These are phyloP conservation scores for Venustoraphidia nigricollis DNA, from an alignment of 2,888 invertebrate genomes.

Conservation along the genomic window DNA sequence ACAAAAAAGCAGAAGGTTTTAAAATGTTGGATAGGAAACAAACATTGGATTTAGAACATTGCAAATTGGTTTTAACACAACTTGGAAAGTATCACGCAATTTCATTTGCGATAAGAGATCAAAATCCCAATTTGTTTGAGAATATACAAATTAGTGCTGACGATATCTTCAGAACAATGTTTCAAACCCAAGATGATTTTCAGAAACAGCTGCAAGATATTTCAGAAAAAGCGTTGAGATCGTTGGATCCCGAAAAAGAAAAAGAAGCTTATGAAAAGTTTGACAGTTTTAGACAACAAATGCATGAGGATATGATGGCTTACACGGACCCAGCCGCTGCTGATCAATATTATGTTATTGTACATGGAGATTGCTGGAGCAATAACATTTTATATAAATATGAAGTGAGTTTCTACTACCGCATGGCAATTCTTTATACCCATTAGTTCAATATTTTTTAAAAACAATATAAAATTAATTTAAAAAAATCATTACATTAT, in stretches of 20 bases:
- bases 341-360: constrained; percentile 15
- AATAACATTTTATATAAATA: constrained; percentile 18
- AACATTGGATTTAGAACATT: too few relatives aligned
- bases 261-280: constrained; percentile 4
- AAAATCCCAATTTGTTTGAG: too few relatives aligned
- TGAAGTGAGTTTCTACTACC: constrained; percentile 9
- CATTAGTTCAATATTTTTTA: too few relatives aligned
- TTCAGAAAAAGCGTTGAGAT: neutral
- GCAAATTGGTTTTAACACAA: too few relatives aligned
- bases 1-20: too few relatives aligned
- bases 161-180: constrained; percentile 11
- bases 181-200: neutral
- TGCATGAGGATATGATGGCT: constrained; percentile 1
- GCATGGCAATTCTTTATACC: too few relatives aligned
- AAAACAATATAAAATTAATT: too few relatives aligned
- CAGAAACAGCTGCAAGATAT: too few relatives aligned
- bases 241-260: neutral
- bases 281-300: constrained; percentile 7
- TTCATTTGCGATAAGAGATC: too few relatives aligned
- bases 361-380: constrained; percentile 18
- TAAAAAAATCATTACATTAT: too few relatives aligned
- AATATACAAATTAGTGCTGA: constrained; percentile 7
- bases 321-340: constrained; percentile 6
- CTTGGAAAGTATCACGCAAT: too few relatives aligned
- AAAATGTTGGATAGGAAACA: too few relatives aligned